Base-by-base conservation (phyloP, 2,888 invertebrate species). In the Nezara viridula region DNA sequence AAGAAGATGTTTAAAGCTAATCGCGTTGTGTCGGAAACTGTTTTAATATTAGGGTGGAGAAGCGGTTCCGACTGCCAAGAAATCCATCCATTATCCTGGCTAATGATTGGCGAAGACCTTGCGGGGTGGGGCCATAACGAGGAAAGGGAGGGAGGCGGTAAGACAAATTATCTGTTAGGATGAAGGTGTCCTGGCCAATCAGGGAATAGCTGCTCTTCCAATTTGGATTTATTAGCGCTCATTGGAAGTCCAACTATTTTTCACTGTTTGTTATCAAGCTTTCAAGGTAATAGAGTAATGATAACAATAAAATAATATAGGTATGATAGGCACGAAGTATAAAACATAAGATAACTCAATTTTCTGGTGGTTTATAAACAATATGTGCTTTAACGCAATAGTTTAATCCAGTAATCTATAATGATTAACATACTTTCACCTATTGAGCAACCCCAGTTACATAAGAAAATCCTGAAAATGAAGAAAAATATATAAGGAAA, bases 151-250 rank as follows among this genome's bases (percentile, higher is more conserved):
- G 32, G 66, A 19, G 9, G 32, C 6, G n/a, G 66, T 12, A 32
- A 73, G 66, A 73, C 37, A 73, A 73, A 73, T 73, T 73, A 73
- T 73, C 7, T 73, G 1, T 19, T 19, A 73, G 66, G 66, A 73
- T 73, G 66, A 37, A 73, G 66, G 37, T 73, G 66, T 73, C 37
- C 66, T 37, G 19, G 66, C 66, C 66, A 73, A 73, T 73, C 66
- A 73, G 32, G 32, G 14, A 19, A 37, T 73, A 37, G 66, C 66
- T 37, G 7, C 37, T 73, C 32, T 73, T 73, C 19, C 37, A 37
- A 7, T 21, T 5, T 2, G 32, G 19, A 37, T 73, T 73, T 73
- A 73, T 32, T 73, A 37, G 10, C 60, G 14, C 27, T 5, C 14
- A 3, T 60, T 27, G 27, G 5, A 19, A 21, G 66, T 2, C 12